These are phyloP conservation scores for Tiphia femorata DNA, from an alignment of 2,888 invertebrate species.

Conservation along the genomic window DNA sequence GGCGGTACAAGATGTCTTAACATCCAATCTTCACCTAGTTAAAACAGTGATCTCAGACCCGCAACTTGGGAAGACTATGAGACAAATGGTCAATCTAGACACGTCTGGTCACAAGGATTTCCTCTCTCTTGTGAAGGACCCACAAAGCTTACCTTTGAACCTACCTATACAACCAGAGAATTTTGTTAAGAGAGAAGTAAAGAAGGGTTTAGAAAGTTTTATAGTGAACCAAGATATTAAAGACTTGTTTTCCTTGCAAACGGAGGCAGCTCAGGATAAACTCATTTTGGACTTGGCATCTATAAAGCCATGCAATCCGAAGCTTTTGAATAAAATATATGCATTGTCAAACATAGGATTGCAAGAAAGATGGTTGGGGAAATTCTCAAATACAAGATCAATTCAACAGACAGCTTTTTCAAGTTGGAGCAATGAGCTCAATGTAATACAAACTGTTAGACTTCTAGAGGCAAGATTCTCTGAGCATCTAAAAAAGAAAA, in stretches of 20 bases:
- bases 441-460: neutral
- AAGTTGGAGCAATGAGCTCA: neutral
- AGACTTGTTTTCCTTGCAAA: neutral
- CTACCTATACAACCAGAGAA: conserved; percentile 13
- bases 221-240: neutral
- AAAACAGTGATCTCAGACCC: neutral
- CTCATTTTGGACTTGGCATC: neutral
- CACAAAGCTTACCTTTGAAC: conserved; percentile 9
- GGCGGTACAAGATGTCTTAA: conserved; percentile 12
- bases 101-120: neutral
- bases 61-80: neutral
- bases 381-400: neutral
- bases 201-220: neutral
- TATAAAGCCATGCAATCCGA: conserved; percentile 1
- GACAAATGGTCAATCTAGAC: neutral
- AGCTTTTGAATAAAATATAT: conserved; percentile 5
- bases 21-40: conserved; percentile 6
- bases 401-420: neutral
- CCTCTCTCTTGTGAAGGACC: conserved; percentile 3
- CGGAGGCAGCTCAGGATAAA: neutral
- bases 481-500: neutral
- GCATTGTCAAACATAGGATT: conserved; percentile 11
- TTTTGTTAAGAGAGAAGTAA: neutral
- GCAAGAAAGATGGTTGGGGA: conserved; percentile 2
- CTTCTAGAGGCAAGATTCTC: neutral